Evolutionary conservation across 2,888 invertebrate species (phyloP), one percentile per base, ranked within the genome.

Genomic region (Lithosia quadra): DNA sequence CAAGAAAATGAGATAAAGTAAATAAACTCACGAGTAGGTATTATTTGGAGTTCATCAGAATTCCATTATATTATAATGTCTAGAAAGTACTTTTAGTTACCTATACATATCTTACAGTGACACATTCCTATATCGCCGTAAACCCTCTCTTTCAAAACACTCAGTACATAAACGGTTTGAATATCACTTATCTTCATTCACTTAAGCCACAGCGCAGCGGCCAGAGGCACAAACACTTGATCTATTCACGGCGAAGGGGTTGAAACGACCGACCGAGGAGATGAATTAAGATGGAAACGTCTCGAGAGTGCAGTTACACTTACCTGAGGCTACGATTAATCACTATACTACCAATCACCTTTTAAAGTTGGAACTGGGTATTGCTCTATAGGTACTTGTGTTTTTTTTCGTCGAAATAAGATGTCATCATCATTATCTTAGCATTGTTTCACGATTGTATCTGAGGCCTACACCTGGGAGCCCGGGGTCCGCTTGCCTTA

Each of bases 251-350:
- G 43, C 59, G 63, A 28, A 53, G 65, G 56, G 67, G 58, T 56
- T 39, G 33, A 36, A 61, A 33, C 71, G 74, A 68, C 76, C 69
- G 61, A 70, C 65, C 74, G n/a, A 49, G 62, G 49, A 80, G 72
- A 82, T 82, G 79, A 74, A 76, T 83, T 79, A 85, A 86, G 80
- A 80, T 82, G 73, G 68, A 85, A 82, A 69, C 71, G 81, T 69
- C 83, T 69, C 78, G 66, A 74, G 84, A 83, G 85, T 76, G 78
- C 75, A 78, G 68, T 72, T 71, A 67, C 57, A 72, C 72, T 69
- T 68, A 71, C 67, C 71, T 65, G 60, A 63, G 67, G 56, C 64
- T n/a, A 69, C 71, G 65, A 80, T 82, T 80, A 77, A 80, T 80
- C 74, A 74, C 75, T 73, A 65, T 65, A 68, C 74, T 76, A 70